Percentiles rank a stretch among this genome's conserved stretches.
Evolutionary conservation across 2,797 vertebrate species (phyloP).

Genomic region (Protosalanx chinensis): DNA sequence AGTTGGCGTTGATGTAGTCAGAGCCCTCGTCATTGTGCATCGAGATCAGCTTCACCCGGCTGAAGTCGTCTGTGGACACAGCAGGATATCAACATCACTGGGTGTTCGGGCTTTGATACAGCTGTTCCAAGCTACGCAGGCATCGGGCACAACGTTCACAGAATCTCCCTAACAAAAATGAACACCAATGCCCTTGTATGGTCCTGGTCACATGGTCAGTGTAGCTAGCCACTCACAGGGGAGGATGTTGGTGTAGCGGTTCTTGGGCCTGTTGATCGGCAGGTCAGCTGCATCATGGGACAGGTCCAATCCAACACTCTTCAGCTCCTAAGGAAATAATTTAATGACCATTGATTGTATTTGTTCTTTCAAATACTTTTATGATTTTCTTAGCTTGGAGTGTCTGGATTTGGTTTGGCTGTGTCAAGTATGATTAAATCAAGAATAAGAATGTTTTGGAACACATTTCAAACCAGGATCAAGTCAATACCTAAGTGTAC

Average conservation of each 20-base stretch:
- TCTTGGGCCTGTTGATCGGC: slow-evolving; percentile 92
- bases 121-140: too few relatives aligned
- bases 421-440: too few relatives aligned
- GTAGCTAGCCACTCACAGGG: slow-evolving; percentile 80
- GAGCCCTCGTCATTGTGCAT: slow-evolving; percentile 90
- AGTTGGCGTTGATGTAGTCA: slow-evolving; percentile 97
- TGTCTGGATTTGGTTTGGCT: not conserved
- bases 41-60: slow-evolving; percentile 86
- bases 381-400: too few relatives aligned
- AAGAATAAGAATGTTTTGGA: too few relatives aligned
- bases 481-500: too few relatives aligned
- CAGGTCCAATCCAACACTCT: slow-evolving; percentile 88
- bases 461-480: too few relatives aligned
- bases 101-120: too few relatives aligned
- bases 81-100: not conserved
- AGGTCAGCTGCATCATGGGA: slow-evolving; percentile 92
- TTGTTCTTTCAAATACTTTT: not conserved
- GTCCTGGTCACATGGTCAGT: too few relatives aligned
- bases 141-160: too few relatives aligned
- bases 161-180: too few relatives aligned
- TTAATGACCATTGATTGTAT: not conserved
- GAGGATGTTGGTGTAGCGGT: slow-evolving; percentile 96
- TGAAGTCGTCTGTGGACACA: slow-evolving; percentile 86
- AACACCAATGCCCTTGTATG: too few relatives aligned
- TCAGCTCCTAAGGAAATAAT: slow-evolving; percentile 78